A percentile compares a stretch with the other conserved stretches of the same genome.
These are phyloP conservation scores for Dryococelus australis DNA, from an alignment of 2,888 invertebrate species.

Conservation along the genomic window DNA sequence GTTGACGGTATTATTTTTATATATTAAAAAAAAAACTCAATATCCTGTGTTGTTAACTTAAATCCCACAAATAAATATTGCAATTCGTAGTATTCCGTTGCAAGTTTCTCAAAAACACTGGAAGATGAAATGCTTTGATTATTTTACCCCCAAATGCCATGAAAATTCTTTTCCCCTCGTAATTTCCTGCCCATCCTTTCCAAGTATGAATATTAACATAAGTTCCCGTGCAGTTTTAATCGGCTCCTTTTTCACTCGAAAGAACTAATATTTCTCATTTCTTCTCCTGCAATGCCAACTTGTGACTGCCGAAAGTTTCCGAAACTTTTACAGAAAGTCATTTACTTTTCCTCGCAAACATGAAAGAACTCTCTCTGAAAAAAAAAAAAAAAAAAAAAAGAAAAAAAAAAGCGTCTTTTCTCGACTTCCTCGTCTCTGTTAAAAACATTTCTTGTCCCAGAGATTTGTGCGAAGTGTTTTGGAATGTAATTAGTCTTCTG, in stretches of 20 bases:
- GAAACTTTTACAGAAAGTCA: not conserved
- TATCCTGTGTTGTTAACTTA: no score
- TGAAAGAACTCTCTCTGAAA: not conserved
- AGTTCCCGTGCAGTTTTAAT: not conserved
- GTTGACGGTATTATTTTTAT: no score
- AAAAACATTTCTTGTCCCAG: not conserved
- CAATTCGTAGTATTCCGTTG: no score
- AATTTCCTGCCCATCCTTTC: not conserved
- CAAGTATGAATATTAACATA: not conserved
- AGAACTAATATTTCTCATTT: not conserved
- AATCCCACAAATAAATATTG: no score
- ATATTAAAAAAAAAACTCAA: no score
- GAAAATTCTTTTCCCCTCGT: not conserved
- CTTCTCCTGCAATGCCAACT: not conserved
- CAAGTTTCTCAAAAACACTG: no score
- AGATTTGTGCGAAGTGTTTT: not conserved
- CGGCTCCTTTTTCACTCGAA: not conserved
- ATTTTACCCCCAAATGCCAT: not conserved
- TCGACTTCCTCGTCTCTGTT: not conserved
- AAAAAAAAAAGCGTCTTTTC: not conserved
- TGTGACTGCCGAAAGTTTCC: not conserved
- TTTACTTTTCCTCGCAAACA: not conserved
- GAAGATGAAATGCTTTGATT: not conserved
- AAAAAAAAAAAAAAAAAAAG: not conserved
- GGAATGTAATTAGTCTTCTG: not conserved